Evolutionary conservation across 2,113 vertebrate genomes (phyloP), one percentile per base, ranked within the genome.

Genomic region (Lucifuga dentata): DNA sequence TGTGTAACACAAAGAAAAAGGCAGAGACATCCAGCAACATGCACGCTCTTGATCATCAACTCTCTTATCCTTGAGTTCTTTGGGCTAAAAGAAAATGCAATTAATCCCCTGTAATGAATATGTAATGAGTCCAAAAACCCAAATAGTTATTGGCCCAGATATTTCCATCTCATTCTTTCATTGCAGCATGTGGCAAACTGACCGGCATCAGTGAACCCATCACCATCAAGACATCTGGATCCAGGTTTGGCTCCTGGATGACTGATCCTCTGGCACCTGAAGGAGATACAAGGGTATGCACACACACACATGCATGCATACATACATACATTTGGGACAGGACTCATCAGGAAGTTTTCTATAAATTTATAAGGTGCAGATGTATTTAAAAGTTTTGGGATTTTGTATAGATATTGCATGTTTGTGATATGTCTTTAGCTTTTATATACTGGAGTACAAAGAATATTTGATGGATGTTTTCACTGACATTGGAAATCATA

Each of bases 231-330:
- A 95, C 95, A 11, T 99, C 98, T 0, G 98, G 98, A 43, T 98
- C 98, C 8, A 91, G 98, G 76, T 99, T 98, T 0, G 98, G 98
- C 33, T 98, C 98, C 11, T 99, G 97, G 97, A 99, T 99, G 97
- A 99, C 96, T 0, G 97, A 99, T 63, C 97, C 97, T 2, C 89
- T 96, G 55, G 96, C 97, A 17, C 94, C 96, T 0, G 97, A 98
- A 86, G 97, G 96, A 53, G 97, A 99, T 38, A 98, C 94, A 48
- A 93, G 96, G 94, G 97, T 99, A 92, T 85, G 95, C 73, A 2
- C 46, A 68, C 46, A 68, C 52, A 17, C 15, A 20, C 24, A 52
- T 39, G 11, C 60, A 51, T 39, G 20, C 19, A 41, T 21, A 13
- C 45, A 49, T 21, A 36, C 45, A 64, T 16, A 51, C 17, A 52